A percentile compares a stretch with the other conserved stretches of the same genome.
phyloP scores from a whole-genome alignment of 2,888 invertebrate genomes.

The Dromius quadrimaculatus region DNA sequence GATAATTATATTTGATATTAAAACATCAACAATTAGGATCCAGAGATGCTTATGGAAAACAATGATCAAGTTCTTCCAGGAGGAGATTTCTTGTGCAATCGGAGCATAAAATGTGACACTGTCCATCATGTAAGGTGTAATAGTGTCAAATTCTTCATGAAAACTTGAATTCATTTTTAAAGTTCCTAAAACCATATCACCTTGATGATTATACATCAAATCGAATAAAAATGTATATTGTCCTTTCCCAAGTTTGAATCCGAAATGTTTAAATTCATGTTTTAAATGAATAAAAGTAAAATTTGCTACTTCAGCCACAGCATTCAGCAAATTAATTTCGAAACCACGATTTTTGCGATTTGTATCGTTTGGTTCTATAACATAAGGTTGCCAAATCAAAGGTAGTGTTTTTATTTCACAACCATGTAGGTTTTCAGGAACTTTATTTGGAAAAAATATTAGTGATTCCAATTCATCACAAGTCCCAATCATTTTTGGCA shows the following conservation, averaged over 20 bases:
- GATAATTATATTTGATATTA: not conserved
- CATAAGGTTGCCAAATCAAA: constrained; percentile 10
- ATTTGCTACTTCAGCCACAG: constrained; percentile 9
- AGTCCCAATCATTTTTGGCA: not conserved
- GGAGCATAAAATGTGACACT: constrained; percentile 18
- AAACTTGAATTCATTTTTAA: constrained; percentile 18
- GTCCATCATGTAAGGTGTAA: not conserved
- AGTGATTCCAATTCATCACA: constrained; percentile 2
- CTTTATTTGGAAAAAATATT: constrained; percentile 12
- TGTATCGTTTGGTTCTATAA: constrained; percentile 1
- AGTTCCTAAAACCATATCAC: constrained; percentile 27
- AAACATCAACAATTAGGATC: not conserved
- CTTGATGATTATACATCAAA: constrained; percentile 28
- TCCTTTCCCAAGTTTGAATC: constrained; percentile 5
- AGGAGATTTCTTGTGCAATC: not conserved
- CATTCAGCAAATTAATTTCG: constrained; percentile 22
- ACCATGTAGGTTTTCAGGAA: constrained; percentile 13
- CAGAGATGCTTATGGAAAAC: constrained; percentile 3
- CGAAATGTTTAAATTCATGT: constrained; percentile 3
- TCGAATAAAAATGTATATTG: constrained; percentile 4
- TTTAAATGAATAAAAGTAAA: constrained; percentile 25
- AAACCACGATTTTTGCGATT: not conserved
- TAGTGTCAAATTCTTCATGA: constrained; percentile 26
- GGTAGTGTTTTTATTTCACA: constrained; percentile 19
- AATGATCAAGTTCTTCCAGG: constrained; percentile 28